Conservation (phyloP, 2,888 invertebrate genomes). For the Gandaritis pyraliata region DNA sequence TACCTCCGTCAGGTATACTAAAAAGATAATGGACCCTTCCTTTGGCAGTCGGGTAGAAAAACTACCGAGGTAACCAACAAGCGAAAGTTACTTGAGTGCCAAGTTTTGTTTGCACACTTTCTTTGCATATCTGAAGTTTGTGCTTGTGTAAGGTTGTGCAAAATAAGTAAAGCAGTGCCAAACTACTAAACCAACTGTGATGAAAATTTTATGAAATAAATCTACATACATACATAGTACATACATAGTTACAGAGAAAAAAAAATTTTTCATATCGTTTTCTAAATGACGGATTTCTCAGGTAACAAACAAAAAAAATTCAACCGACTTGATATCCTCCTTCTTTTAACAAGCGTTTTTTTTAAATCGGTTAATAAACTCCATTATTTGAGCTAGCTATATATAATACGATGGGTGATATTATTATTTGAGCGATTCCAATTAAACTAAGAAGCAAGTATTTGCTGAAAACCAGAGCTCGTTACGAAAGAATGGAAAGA, state of each 20-base stretch:
- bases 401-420: neutral
- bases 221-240: no score
- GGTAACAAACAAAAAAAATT: no score
- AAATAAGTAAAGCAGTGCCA: no score
- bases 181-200: no score
- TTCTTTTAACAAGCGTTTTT: no score
- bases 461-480: slow-evolving; percentile 25
- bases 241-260: no score
- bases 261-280: no score
- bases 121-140: neutral
- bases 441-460: slow-evolving; percentile 20
- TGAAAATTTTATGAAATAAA: no score
- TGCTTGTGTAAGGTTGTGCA: neutral
- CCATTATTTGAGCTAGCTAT: no score
- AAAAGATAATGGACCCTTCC: neutral
- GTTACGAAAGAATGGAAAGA: slow-evolving; percentile 20
- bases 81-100: slow-evolving; percentile 1
- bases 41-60: neutral
- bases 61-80: neutral
- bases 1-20: neutral
- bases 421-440: slow-evolving; percentile 11
- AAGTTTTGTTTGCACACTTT: neutral
- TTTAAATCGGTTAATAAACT: no score
- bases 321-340: no score
- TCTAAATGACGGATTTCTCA: no score